phyloP scores from a whole-genome alignment of 2,888 invertebrate species.

The Dorcus hopei region DNA sequence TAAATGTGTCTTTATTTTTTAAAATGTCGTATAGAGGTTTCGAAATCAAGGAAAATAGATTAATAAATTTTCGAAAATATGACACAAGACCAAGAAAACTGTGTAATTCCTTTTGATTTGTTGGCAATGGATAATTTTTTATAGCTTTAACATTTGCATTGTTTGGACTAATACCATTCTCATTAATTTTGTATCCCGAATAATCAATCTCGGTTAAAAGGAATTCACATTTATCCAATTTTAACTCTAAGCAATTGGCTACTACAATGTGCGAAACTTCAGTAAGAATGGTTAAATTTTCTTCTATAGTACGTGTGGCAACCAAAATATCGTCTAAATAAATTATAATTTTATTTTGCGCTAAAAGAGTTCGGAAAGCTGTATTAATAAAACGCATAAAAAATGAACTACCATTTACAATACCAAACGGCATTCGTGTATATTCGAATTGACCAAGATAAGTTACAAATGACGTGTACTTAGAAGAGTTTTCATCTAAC shows the following conservation, averaged over 20 bases:
- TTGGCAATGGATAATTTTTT: conserved; percentile 1
- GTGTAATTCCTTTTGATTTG: neutral
- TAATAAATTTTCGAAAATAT: conserved; percentile 10
- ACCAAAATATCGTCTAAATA: conserved; percentile 6
- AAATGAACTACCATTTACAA: neutral
- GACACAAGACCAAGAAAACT: conserved; percentile 3
- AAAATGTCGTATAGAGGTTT: conserved; percentile 30
- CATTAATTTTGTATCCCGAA: neutral
- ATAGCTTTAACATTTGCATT: conserved; percentile 1
- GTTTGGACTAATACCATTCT: neutral
- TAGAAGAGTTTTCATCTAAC: neutral
- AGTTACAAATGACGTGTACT: conserved; percentile 4
- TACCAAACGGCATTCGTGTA: neutral
- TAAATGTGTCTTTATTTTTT: conserved; percentile 3
- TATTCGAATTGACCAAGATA: neutral
- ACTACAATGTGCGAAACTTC: conserved; percentile 28
- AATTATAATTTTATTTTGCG: conserved; percentile 11
- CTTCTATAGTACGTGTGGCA: conserved; percentile 19
- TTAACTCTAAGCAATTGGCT: conserved; percentile 32
- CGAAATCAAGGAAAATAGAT: conserved; percentile 1
- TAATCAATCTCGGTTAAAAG: conserved; percentile 19
- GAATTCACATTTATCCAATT: conserved; percentile 40
- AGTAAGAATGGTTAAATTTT: conserved; percentile 30
- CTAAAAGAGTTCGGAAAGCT: conserved; percentile 31
- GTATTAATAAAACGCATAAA: conserved; percentile 9